A percentile compares a stretch with the other conserved stretches of the same genome.
Evolutionary conservation across 2,888 invertebrate species (phyloP).

Genomic region (Aphelenchoides bicaudatus): DNA sequence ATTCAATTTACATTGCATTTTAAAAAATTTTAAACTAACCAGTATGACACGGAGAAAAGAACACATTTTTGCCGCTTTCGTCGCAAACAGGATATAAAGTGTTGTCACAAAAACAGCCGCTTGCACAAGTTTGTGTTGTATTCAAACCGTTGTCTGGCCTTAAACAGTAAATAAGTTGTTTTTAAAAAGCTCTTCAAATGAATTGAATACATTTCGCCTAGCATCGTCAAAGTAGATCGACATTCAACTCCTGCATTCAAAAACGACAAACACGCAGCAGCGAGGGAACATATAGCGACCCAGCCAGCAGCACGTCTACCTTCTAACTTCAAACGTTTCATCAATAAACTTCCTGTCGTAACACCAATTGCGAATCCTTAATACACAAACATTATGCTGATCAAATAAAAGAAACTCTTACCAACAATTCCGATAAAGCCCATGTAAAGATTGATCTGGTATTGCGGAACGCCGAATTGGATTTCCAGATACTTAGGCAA

Average conservation of each 20-base stretch:
- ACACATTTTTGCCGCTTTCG: conserved; percentile 49
- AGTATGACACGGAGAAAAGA: too few relatives aligned
- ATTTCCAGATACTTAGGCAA: conserved; percentile 59
- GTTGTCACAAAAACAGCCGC: conserved; percentile 59
- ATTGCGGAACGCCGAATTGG: conserved; percentile 59
- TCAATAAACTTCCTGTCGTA: conserved; percentile 31
- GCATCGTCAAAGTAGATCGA: conserved; percentile 48
- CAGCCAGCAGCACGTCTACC: conserved; percentile 51
- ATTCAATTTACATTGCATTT: too few relatives aligned
- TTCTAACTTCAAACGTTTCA: conserved; percentile 32
- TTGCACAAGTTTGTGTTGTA: conserved; percentile 48
- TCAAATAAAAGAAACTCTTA: too few relatives aligned
- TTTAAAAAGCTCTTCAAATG: too few relatives aligned
- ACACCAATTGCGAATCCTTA: conserved; percentile 33
- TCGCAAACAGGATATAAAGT: conserved; percentile 61
- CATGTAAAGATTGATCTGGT: conserved; percentile 51
- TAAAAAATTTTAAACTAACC: too few relatives aligned
- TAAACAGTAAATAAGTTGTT: conserved; percentile 25
- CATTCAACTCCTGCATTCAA: conserved; percentile 56
- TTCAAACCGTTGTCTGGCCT: conserved; percentile 24
- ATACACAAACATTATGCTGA: too few relatives aligned
- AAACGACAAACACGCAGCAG: conserved; percentile 51
- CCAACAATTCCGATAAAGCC: too few relatives aligned
- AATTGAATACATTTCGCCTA: conserved; percentile 39
- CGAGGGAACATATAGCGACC: conserved; percentile 47